phyloP scores from a whole-genome alignment of 2,113 vertebrate species.

The Aix galericulata region DNA sequence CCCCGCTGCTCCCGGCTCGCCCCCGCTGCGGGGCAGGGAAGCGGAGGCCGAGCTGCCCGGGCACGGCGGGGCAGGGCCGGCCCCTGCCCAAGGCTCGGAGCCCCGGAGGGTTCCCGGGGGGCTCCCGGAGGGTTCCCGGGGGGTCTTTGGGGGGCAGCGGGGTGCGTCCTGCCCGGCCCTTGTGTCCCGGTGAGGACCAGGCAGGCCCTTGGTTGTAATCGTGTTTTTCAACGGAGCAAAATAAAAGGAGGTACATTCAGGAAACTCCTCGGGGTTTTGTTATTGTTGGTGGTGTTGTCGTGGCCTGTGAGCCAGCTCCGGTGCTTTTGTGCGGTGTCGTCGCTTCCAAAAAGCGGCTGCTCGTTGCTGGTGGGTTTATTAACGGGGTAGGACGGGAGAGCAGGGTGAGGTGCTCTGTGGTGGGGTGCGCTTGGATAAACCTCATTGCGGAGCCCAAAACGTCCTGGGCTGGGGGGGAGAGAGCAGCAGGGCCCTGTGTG shows the following conservation, averaged over 20 bases:
- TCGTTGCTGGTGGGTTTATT: rapidly evolving
- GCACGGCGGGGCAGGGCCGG: too few species aligned
- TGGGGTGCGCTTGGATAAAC: rapidly evolving
- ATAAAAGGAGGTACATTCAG: background rate
- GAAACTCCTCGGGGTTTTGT: background rate
- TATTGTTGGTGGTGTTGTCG: background rate
- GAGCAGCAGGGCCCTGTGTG: background rate
- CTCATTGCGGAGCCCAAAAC: background rate
- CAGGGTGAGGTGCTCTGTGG: rapidly evolving
- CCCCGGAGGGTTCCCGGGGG: background rate
- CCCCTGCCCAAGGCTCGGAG: background rate
- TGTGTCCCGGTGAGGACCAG: background rate
- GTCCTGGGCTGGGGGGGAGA: background rate
- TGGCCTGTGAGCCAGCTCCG: background rate
- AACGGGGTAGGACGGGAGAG: rapidly evolving
- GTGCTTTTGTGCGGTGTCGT: background rate
- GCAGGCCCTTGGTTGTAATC: too few species aligned
- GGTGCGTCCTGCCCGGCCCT: background rate
- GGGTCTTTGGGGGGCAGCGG: background rate
- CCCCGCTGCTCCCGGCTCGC: background rate
- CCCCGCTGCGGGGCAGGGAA: background rate
- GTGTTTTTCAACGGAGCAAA: background rate
- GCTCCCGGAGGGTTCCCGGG: too few species aligned
- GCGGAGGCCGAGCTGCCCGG: background rate
- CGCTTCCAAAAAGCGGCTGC: background rate